Evolutionary conservation across 2,113 vertebrate genomes (phyloP).

Genomic region (Dromaius novaehollandiae): DNA sequence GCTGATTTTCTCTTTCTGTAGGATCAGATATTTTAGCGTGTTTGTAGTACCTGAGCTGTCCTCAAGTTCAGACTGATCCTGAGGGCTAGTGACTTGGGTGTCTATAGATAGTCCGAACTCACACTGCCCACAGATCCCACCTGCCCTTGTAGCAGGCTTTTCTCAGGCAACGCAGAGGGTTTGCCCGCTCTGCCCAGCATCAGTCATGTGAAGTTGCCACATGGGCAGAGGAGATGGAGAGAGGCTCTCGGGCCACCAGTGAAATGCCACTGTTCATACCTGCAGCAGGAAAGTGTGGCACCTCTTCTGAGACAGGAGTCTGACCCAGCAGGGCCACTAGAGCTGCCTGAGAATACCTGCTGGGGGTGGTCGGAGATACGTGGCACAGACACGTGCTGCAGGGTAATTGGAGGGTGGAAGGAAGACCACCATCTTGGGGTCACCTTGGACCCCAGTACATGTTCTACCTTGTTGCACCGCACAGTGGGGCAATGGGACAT

Average conservation of each 20-base stretch:
- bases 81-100: not conserved
- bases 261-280: not conserved
- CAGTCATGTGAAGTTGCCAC: not conserved
- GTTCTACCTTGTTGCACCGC: not conserved
- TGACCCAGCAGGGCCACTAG: not conserved
- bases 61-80: not conserved
- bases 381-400: fast-evolving
- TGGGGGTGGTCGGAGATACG: not conserved
- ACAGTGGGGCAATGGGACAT: not conserved
- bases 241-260: not conserved
- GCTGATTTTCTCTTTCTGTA: not conserved
- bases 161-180: not conserved
- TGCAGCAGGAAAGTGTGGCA: not conserved
- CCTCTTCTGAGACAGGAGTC: not conserved
- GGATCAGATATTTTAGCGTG: not conserved
- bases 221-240: not conserved
- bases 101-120: not conserved
- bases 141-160: not conserved
- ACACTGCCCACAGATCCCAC: fast-evolving
- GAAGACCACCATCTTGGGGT: not conserved
- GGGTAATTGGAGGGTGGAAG: not conserved
- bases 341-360: not conserved
- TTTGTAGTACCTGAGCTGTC: not conserved
- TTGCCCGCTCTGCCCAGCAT: too few species aligned
- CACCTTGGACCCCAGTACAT: not conserved